Percentiles rank a stretch among this genome's conserved stretches.
These are phyloP conservation scores for Acanthis flammea DNA, from an alignment of 2,797 vertebrate species.

Conservation along the genomic window DNA sequence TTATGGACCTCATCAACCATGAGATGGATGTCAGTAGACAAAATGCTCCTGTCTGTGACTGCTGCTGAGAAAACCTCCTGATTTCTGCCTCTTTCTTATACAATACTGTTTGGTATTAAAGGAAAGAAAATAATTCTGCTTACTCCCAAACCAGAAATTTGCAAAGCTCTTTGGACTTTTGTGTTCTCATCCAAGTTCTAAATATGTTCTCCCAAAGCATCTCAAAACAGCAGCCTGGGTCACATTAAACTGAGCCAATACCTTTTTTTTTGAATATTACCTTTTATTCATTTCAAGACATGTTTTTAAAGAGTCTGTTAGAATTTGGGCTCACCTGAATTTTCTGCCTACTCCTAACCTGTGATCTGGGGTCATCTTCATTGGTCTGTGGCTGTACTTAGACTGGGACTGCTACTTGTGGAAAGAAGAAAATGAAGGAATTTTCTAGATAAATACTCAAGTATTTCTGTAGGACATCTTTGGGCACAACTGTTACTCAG, in stretches of 20 bases:
- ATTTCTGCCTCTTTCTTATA: not conserved
- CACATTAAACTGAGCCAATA: not conserved
- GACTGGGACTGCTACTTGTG: not conserved
- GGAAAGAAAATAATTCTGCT: not conserved
- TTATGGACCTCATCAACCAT: not conserved
- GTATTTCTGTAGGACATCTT: not conserved
- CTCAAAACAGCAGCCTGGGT: not conserved
- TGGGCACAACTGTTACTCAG: not conserved
- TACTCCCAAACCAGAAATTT: not conserved
- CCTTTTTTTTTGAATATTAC: not conserved
- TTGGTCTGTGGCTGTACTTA: not conserved
- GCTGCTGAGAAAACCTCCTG: not conserved
- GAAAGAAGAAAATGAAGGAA: not conserved
- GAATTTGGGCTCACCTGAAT: not conserved
- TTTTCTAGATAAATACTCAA: not conserved
- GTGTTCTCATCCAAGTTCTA: not conserved
- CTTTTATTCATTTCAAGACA: not conserved
- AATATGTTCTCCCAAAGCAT: not conserved
- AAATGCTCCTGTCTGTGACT: not conserved
- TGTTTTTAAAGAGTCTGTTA: not conserved
- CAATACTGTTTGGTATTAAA: not conserved
- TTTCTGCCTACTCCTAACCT: not conserved
- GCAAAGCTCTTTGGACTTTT: not conserved
- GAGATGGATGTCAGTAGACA: not conserved
- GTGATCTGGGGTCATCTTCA: not conserved